phyloP scores from a whole-genome alignment of 2,888 invertebrate species.

The Platerodrilus igneus region DNA sequence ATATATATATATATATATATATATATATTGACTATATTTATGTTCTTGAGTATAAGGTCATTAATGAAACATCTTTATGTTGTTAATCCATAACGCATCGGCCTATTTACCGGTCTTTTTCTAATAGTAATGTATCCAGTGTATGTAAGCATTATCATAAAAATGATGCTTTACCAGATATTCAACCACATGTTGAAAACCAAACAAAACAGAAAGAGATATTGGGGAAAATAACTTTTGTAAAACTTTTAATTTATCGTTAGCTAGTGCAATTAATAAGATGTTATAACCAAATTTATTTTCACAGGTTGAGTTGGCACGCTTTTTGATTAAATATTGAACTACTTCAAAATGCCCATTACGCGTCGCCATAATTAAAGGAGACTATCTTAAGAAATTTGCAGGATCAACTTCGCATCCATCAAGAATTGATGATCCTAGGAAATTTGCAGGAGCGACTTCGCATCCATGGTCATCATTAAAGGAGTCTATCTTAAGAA shows the following conservation, averaged over 20 bases:
- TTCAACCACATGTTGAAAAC: constrained; percentile 34
- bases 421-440: constrained; percentile 25
- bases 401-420: constrained; percentile 36
- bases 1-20: no score
- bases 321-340: constrained; percentile 35
- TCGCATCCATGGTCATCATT: constrained; percentile 46
- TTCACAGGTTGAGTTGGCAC: constrained; percentile 39
- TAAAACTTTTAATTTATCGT: constrained; percentile 39
- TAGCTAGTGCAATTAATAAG: constrained; percentile 38
- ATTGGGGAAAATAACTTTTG: constrained; percentile 40
- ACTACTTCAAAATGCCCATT: constrained; percentile 37
- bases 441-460: no score
- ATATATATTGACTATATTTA: no score
- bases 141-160: constrained; percentile 30
- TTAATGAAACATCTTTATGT: no score
- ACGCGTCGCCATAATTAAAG: constrained; percentile 45
- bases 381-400: constrained; percentile 45
- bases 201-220: constrained; percentile 39
- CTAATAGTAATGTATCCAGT: no score
- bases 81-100: no score
- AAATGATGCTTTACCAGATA: constrained; percentile 38
- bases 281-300: constrained; percentile 43
- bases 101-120: no score
- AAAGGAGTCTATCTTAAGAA: constrained; percentile 45
- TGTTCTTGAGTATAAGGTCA: no score